Conservation (phyloP, 2,888 invertebrate species). For the Hydraecia micacea region DNA sequence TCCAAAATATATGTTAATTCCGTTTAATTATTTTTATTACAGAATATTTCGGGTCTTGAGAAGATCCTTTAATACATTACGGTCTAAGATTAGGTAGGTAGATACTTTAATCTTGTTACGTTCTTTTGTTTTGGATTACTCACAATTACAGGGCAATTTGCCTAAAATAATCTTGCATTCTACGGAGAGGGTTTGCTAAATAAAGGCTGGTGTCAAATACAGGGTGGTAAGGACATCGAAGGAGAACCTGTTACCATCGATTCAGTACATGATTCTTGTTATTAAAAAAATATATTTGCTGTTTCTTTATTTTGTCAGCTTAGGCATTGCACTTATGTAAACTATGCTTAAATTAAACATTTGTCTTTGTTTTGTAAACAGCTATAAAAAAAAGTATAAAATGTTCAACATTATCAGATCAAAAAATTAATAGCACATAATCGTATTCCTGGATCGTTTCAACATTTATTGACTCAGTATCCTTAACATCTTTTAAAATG, state of each 20-base stretch:
- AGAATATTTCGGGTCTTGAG: constrained; percentile 60
- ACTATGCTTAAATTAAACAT: neutral
- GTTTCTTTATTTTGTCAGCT: too few species aligned
- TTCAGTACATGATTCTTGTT: neutral
- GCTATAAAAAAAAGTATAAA: constrained; percentile 6
- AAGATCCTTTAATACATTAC: constrained; percentile 58
- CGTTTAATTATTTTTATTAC: constrained; percentile 71
- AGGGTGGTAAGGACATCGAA: neutral
- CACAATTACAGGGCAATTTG: constrained; percentile 57
- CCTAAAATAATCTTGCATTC: constrained; percentile 48
- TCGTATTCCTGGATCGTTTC: constrained; percentile 28
- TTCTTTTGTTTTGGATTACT: constrained; percentile 61
- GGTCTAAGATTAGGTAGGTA: constrained; percentile 54
- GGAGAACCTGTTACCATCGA: neutral
- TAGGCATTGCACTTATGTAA: neutral
- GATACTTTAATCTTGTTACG: constrained; percentile 45
- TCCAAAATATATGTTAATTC: constrained; percentile 73
- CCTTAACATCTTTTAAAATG: constrained; percentile 41
- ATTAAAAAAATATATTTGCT: too few species aligned
- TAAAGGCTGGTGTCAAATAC: neutral
- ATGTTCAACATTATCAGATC: constrained; percentile 16
- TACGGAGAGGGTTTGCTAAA: constrained; percentile 15
- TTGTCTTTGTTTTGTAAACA: neutral
- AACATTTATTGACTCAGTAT: constrained; percentile 57
- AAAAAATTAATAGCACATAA: constrained; percentile 26